Conservation (phyloP, 2,113 vertebrate species). For the Chionomys nivalis region DNA sequence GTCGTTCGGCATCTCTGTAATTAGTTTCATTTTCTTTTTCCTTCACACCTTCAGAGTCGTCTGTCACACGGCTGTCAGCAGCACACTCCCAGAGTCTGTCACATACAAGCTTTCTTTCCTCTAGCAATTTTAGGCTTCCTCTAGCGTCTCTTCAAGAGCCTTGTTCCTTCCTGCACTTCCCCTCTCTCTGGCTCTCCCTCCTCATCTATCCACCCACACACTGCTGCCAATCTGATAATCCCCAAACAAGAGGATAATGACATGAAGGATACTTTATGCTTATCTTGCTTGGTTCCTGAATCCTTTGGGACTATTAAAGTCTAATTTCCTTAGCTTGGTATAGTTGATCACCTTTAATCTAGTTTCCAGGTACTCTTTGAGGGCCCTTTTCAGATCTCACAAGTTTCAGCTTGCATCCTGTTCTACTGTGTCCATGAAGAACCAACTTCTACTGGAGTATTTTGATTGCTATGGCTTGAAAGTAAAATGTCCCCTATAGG, state of each 20-base stretch:
- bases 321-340: constrained; percentile 28
- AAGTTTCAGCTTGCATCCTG: not conserved
- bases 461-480: not conserved
- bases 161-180: not conserved
- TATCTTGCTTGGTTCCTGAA: constrained; percentile 38
- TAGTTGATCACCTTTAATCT: constrained; percentile 5
- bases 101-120: not conserved
- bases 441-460: not conserved
- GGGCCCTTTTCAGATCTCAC: not conserved
- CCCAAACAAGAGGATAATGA: constrained; percentile 34
- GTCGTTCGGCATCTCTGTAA: not conserved
- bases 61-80: not conserved
- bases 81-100: not conserved
- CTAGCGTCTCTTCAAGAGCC: not conserved
- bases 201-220: not conserved
- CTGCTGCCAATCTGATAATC: not conserved
- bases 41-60: not conserved
- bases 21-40: constrained; percentile 17
- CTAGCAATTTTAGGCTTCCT: not conserved
- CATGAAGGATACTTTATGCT: not conserved
- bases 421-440: not conserved
- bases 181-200: not conserved
- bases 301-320: constrained; percentile 48
- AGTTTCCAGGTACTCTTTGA: constrained; percentile 45
- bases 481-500: not conserved